Evolutionary conservation across 2,888 invertebrate species (phyloP).

Genomic region (Hypena proboscidalis): DNA sequence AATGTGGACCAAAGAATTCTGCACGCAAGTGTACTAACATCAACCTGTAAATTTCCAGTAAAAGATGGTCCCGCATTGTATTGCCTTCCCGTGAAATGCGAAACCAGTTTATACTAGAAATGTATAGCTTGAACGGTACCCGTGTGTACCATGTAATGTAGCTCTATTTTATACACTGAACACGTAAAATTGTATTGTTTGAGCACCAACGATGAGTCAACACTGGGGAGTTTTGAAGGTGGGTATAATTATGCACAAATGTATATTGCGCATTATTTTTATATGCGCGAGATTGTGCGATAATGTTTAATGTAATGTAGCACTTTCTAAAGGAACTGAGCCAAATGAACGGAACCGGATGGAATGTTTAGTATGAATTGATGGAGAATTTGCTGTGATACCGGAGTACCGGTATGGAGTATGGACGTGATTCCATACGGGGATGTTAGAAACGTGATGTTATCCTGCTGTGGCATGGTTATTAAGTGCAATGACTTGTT

Average conservation of each 20-base stretch:
- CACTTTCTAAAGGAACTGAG: conserved; percentile 57
- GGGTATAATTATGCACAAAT: conserved; percentile 32
- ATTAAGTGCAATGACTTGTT: neutral
- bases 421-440: conserved; percentile 3
- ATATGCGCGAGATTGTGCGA: conserved; percentile 20
- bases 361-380: conserved; percentile 27
- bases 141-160: too few relatives aligned
- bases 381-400: conserved; percentile 19
- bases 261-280: conserved; percentile 43
- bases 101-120: too few relatives aligned
- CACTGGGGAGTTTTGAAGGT: conserved; percentile 20
- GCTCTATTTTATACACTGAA: conserved; percentile 17
- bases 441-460: conserved; percentile 2
- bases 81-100: too few relatives aligned
- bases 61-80: too few relatives aligned
- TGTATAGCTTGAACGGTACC: too few relatives aligned
- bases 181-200: conserved; percentile 28
- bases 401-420: conserved; percentile 8
- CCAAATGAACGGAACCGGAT: conserved; percentile 51
- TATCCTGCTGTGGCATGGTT: conserved; percentile 1
- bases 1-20: conserved; percentile 43
- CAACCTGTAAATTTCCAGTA: too few relatives aligned
- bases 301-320: conserved; percentile 33
- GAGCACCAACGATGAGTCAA: conserved; percentile 38
- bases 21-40: conserved; percentile 34